Evolutionary conservation across 2,888 invertebrate genomes (phyloP), one percentile per base, ranked within the genome.

Genomic region (Habroteleia sp.): DNA sequence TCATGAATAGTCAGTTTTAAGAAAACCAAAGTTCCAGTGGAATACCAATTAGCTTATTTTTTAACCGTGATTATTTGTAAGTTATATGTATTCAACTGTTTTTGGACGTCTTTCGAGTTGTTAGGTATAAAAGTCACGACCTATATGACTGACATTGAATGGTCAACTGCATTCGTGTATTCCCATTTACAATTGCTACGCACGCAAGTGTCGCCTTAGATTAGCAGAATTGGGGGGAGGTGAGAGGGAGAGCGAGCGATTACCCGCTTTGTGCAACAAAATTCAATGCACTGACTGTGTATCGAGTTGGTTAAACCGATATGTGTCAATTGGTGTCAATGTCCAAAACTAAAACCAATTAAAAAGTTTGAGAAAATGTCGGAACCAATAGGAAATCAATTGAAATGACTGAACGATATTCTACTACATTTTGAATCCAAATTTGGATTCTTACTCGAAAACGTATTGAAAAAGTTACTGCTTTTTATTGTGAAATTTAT

Each of bases 61-160:
- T n/a, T n/a, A n/a, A n/a, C n/a, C n/a, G n/a, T n/a, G n/a, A n/a
- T n/a, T n/a, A n/a, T n/a, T n/a, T n/a, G n/a, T n/a, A n/a, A n/a
- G n/a, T n/a, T n/a, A n/a, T n/a, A n/a, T n/a, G n/a, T n/a, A n/a
- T n/a, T n/a, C n/a, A n/a, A n/a, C n/a, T n/a, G n/a, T 20, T 20
- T 20, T 3, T 20, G 20, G 20, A 2, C 5, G 20, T 3, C 1
- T 62, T 52, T 83, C 84, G 50, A 82, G 81, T 79, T 14, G 8
- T 46, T 13, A 4, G 6, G 8, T 16, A 37, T 29, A 29, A 39
- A 54, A 29, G 54, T 54, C 29, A 39, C 41, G 54, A 54, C 41
- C 41, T 54, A 17, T 29, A 41, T 29, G 54, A 54, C 20, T 56
- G 42, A 56, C 56, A 56, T 56, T 56, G 56, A 56, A 56, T 31